A percentile compares a stretch with the other conserved stretches of the same genome.
These are phyloP conservation scores for Cyprinodon variegatus DNA, from an alignment of 2,113 vertebrate species.

Conservation along the genomic window DNA sequence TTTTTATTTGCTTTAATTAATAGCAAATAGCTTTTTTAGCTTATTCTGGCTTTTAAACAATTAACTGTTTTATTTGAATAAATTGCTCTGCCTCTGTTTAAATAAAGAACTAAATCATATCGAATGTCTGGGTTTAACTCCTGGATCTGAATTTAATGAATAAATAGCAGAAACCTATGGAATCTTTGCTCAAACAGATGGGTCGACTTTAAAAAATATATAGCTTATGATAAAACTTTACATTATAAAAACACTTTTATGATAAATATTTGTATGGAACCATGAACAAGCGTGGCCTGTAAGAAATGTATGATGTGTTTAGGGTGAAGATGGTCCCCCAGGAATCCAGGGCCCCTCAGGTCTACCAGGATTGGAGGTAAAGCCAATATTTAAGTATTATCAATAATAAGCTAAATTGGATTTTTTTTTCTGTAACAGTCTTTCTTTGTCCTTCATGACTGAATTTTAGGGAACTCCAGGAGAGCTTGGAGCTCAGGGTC, in stretches of 20 bases:
- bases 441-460: neutral
- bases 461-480: conserved; percentile 79
- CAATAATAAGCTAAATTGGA: neutral
- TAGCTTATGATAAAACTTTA: neutral
- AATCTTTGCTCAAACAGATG: neutral
- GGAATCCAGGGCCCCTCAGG: conserved; percentile 79
- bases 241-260: neutral
- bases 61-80: too few relatives aligned
- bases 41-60: too few relatives aligned
- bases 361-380: conserved; percentile 80
- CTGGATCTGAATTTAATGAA: neutral
- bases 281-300: neutral
- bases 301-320: conserved; percentile 11
- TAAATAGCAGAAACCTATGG: neutral
- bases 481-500: conserved; percentile 77
- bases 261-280: neutral
- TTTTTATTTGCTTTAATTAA: too few relatives aligned
- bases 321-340: conserved; percentile 80
- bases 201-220: neutral
- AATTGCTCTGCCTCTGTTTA: too few relatives aligned
- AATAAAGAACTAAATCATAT: too few relatives aligned
- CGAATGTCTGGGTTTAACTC: neutral
- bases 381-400: neutral
- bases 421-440: neutral
- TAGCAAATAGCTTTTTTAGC: too few relatives aligned